Evolutionary conservation across 2,113 vertebrate species (phyloP), one percentile per base, ranked within the genome.

Genomic region (Kryptolebias marmoratus): DNA sequence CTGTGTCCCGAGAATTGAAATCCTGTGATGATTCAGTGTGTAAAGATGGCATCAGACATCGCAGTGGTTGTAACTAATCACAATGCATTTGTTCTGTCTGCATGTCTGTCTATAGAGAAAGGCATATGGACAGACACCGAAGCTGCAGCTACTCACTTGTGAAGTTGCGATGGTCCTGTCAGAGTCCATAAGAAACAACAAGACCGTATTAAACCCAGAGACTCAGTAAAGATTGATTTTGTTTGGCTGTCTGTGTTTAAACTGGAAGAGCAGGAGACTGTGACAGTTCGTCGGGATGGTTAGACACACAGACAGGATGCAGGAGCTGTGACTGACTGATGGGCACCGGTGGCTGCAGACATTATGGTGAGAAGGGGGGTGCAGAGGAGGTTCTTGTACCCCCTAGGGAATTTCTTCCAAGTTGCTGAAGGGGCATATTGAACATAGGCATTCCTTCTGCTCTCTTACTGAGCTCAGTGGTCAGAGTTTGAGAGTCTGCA

Each of bases 281-380:
- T 87, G 81, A 81, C 77, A 69, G 77, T 49, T 71, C 74, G 77
- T n/a, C 79, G 78, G 87, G 83, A 75, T 71, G 74, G 79, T 88
- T 83, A 82, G 80, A 87, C 79, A 62, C 74, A 60, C 58, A 13
- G 56, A 68, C 70, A 71, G 80, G 79, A 81, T 68, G 74, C 79
- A 75, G 67, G 56, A 76, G 64, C 64, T 87, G 82, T 81, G 83
- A 84, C 88, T 89, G 90, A 91, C 85, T 85, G 90, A 89, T 85
- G 83, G 71, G 66, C 32, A 49, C 71, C 61, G 9, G 79, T 48
- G 75, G 68, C 75, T 77, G 63, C 57, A 71, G 54, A 44, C 71
- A 77, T 22, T 22, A 54, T 39, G 57, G 7, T 2, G 53, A 65
- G 65, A 56, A 56, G 14, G 45, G 2, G 18, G 3, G 49, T 39